Base-by-base conservation (phyloP, 2,797 vertebrate genomes). In the Chloroceryle amazona region DNA sequence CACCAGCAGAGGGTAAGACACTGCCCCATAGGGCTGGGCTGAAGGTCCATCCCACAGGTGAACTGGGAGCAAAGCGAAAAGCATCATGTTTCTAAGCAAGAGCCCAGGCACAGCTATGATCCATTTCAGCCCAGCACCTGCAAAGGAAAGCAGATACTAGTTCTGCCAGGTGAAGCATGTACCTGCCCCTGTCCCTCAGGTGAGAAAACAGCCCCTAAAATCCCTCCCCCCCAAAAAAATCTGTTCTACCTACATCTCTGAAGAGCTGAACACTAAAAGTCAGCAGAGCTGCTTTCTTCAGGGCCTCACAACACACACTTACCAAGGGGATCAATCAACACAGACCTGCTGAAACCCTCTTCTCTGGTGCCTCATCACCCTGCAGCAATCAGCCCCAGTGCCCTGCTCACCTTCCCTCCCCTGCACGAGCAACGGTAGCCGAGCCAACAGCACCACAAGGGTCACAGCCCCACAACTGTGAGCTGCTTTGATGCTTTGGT, bases 11-110 rank as follows among this genome's bases (percentile, higher is more conserved):
- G 18, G 25, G 26, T 3, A 17, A 46, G 49, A 19, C 20, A 4
- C 66, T 0, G 5, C 31, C 51, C 47, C 10, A 0, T 0, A 0
- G 17, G 22, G 10, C 72, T n/a, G 52, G 51, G 51, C 51, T 55
- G 65, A 20, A 7, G 46, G 16, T 29, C 29, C 10, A 3, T 15
- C 17, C 62, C 25, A 2, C 2, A 5, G 39, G 3, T 25, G n/a
- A 25, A 65, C 35, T 31, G 22, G 47, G 18, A 33, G 15, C 26
- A 52, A 70, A 79, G 58, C 29, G 29, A 9, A 39, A 58, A 61
- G 1, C 6, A 31, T 31, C 52, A 17, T 3, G 1, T 41, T 57
- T 29, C 52, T 23, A 37, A 55, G 37, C n/a, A 37, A 44, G 42
- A 83, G 13, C 33, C 35, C 2, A 0, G 46, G 44, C 20, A 49